Base-by-base conservation (phyloP, 2,797 vertebrate species). In the Salmo trutta region DNA sequence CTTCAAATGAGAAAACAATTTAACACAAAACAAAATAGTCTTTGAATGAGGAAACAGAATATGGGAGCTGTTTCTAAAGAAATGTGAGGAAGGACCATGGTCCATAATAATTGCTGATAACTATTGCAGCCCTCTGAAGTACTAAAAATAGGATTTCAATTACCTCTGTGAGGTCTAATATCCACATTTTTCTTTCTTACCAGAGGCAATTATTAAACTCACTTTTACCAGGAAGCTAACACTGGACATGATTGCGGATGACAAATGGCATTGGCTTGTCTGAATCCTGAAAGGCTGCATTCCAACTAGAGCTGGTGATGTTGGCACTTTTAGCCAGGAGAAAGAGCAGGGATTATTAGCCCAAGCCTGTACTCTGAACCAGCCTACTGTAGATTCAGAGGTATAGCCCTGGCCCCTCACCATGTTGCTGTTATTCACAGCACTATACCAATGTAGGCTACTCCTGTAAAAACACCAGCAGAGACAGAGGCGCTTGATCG, bases 201-300 rank as follows among this genome's bases (percentile, higher is more conserved):
- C 70, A 80, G 64, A 83, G 83, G 82, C 77, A 75, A 70, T 75
- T 75, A 83, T 85, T 82, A 85, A 82, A 81, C 75, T 71, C 80
- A 81, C 56, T 67, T 78, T 78, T 77, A 79, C 52, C 54, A 73
- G 68, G 62, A 52, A 73, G 73, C 78, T 76, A 36, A 81, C 56
- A 66, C 72, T 75, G 74, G 74, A 83, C 71, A 80, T 84, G 69
- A 80, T 79, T 81, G 70, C 77, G 12, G 70, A 62, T 83, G 81
- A 86, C 76, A 82, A 77, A 77, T 65, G 56, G 71, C 79, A 79
- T 79, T 70, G 79, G 69, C 75, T 76, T 80, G 81, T 79, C 81
- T 73, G 77, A 54, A 78, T 66, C 70, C 79, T 79, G 73, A 52
- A 79, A 73, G 75, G 69, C 69, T 70, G 54, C 51, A 65, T 17